Conservation (phyloP, 2,113 vertebrate genomes). For the Meleagris gallopavo region DNA sequence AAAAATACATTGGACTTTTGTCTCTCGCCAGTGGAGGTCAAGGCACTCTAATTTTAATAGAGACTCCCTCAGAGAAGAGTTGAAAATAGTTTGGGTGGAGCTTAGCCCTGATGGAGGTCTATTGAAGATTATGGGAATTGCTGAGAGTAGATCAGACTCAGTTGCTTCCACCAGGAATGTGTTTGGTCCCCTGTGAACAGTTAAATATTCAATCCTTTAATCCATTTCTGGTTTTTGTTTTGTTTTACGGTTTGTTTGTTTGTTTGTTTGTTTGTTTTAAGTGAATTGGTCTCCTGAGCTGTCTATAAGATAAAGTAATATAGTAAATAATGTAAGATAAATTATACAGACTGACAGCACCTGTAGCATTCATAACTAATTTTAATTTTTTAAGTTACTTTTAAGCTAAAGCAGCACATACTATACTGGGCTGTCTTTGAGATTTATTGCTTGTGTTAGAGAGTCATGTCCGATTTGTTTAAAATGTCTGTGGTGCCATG, state of each 20-base stretch:
- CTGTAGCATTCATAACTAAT: slow-evolving; percentile 72
- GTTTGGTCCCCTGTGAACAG: background rate
- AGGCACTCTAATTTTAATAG: slow-evolving; percentile 37
- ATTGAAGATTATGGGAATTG: slow-evolving; percentile 27
- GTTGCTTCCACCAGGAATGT: slow-evolving; percentile 12
- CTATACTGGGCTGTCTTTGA: slow-evolving; percentile 68
- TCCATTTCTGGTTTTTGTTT: slow-evolving; percentile 61
- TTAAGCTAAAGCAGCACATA: slow-evolving; percentile 68
- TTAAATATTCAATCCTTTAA: slow-evolving; percentile 65
- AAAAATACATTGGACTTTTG: slow-evolving; percentile 39
- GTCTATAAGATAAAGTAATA: slow-evolving; percentile 71
- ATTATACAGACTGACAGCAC: slow-evolving; percentile 52
- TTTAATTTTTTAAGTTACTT: slow-evolving; percentile 72
- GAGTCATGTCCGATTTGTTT: slow-evolving; percentile 63
- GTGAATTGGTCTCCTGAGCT: slow-evolving; percentile 40
- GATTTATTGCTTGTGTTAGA: slow-evolving; percentile 68
- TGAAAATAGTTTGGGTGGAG: background rate
- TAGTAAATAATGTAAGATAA: slow-evolving; percentile 63
- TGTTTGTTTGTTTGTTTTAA: background rate
- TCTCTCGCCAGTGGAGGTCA: slow-evolving; percentile 23
- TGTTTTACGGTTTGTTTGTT: background rate
- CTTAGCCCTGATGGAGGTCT: background rate
- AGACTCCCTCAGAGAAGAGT: slow-evolving; percentile 1
- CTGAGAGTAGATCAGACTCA: slow-evolving; percentile 35
- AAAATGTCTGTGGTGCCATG: slow-evolving; percentile 45